These are phyloP conservation scores for Drosophila infuscata DNA, from an alignment of 2,888 invertebrate genomes.

Conservation along the genomic window DNA sequence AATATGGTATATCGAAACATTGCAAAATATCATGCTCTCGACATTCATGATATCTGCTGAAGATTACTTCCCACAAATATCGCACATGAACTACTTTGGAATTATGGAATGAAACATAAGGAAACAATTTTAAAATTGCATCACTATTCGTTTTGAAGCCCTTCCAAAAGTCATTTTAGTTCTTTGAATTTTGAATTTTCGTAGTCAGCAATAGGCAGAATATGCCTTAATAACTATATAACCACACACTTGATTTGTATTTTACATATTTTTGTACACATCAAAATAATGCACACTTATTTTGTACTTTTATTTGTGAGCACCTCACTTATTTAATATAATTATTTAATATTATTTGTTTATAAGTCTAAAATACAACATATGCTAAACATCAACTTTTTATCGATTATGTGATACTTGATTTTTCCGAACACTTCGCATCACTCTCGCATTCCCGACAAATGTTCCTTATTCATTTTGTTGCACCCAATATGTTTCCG, in stretches of 20 bases:
- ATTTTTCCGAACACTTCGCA: not conserved
- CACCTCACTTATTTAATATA: not conserved
- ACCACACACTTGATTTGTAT: not conserved
- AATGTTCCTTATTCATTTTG: not conserved
- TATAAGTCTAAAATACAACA: not conserved
- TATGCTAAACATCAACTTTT: not conserved
- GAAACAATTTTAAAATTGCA: too few relatives aligned
- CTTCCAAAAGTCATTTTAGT: not conserved
- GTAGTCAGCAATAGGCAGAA: not conserved
- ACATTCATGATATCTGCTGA: not conserved
- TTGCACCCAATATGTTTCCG: not conserved
- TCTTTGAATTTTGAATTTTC: not conserved
- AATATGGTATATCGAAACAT: slow-evolving; percentile 37
- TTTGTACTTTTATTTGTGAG: not conserved
- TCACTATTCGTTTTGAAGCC: not conserved
- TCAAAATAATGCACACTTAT: not conserved
- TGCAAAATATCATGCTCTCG: slow-evolving; percentile 1
- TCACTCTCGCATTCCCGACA: not conserved
- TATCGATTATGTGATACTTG: not conserved
- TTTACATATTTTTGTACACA: not conserved
- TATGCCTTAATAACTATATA: not conserved
- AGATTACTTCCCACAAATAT: too few relatives aligned
- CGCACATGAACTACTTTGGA: not conserved
- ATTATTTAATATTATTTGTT: not conserved
- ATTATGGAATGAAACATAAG: not conserved